Base-by-base conservation (phyloP, 2,113 vertebrate genomes). In the Sturnira hondurensis region DNA sequence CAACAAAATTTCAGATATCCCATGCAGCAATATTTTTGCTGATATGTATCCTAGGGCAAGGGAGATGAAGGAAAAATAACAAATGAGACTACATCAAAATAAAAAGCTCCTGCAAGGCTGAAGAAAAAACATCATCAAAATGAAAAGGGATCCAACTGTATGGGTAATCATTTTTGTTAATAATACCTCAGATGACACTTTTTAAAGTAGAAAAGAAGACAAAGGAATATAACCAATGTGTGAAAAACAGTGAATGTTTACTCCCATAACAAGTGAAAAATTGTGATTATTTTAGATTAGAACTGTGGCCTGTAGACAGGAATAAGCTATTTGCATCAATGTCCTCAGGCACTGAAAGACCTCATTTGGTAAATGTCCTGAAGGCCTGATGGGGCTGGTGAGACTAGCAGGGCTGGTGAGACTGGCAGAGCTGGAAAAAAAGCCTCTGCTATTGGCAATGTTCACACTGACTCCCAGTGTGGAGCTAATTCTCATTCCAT, bases 151-250 rank as follows among this genome's bases (percentile, higher is more conserved):
- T n/a, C n/a, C 47, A 47, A 47, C 47, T 12, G 11, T 47, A 12
- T 47, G 47, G 9, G 11, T 47, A 47, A 47, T 12, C 47, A 47
- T 47, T 47, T 47, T 47, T 47, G 47, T 12, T 12, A 47, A 47
- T 47, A 47, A 47, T 47, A 47, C 47, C 47, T 47, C 10, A 47
- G 10, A 47, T 12, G 9, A 47, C 47, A 47, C 13, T 95, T 88
- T 94, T 88, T 73, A 86, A 89, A 65, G 61, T 45, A 70, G 45
- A 77, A 94, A 93, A 65, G 92, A 96, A 97, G 88, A 89, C 83
- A 96, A 97, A 97, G 95, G 92, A 97, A 96, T 86, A 95, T 82
- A 95, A 92, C 33, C 31, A 96, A 70, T 10, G 92, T 91, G 96
- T 93, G 31, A 86, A 94, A 97, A 97, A 52, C 45, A 93, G 84